Evolutionary conservation across 64 coral and sea anemone genomes (phyloP).

Genomic region (Montipora efflorescens): DNA sequence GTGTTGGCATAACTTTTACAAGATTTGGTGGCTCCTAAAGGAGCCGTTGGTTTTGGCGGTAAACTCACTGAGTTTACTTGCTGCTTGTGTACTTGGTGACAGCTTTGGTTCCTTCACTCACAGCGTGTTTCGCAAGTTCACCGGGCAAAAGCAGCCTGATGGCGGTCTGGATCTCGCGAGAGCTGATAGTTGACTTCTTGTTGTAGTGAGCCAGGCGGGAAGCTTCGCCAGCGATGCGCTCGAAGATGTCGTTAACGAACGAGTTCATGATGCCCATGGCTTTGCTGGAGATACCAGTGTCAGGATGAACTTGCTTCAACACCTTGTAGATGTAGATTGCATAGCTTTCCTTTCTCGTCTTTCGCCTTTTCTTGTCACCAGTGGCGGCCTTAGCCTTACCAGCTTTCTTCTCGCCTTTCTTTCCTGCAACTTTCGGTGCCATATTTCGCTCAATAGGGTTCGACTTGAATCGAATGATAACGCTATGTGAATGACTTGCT

Average conservation of each 20-base stretch:
- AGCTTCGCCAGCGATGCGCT: conserved; percentile 73
- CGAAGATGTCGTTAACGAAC: conserved; percentile 87
- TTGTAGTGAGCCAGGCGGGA: conserved; percentile 67
- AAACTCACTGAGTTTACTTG: no score
- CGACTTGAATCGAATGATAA: background rate
- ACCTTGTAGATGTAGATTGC: conserved; percentile 73
- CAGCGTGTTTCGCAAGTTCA: no score
- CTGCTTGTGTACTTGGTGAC: no score
- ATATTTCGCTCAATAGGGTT: background rate
- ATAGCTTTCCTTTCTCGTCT: conserved; percentile 65
- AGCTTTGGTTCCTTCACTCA: no score
- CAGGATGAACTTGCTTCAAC: conserved; percentile 66
- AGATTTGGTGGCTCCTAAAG: no score
- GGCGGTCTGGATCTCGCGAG: no score
- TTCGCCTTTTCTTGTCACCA: conserved; percentile 31
- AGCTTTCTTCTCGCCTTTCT: conserved; percentile 50
- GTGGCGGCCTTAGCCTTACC: conserved; percentile 36
- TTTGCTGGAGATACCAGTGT: conserved; percentile 73
- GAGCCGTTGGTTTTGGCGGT: no score
- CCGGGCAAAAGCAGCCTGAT: no score
- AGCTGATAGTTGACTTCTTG: conserved; percentile 40
- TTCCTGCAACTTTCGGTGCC: conserved; percentile 34
- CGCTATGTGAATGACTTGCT: background rate
- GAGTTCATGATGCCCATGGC: conserved; percentile 83
- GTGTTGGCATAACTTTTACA: no score